Evolutionary conservation across 2,888 invertebrate species (phyloP).

Genomic region (Mamestra brassicae): DNA sequence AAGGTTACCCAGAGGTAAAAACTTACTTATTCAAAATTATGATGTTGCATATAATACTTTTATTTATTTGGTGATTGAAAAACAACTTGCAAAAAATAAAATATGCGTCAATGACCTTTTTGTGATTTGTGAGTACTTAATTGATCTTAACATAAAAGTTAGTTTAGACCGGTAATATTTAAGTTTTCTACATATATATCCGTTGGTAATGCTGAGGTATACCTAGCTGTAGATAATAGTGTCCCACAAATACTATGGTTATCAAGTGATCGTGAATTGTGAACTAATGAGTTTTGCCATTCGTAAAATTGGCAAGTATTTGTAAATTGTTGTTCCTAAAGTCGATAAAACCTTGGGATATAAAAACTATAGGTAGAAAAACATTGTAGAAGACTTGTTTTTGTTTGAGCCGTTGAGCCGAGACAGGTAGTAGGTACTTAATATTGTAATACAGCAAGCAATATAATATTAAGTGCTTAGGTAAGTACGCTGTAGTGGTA

Average conservation of each 20-base stretch:
- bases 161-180: background rate
- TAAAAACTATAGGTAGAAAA: background rate
- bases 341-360: background rate
- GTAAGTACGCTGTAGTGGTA: background rate
- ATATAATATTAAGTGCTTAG: background rate
- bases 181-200: background rate
- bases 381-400: background rate
- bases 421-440: background rate
- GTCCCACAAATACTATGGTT: background rate
- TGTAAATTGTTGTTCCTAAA: background rate
- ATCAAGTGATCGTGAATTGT: background rate
- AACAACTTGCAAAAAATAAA: background rate
- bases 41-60: background rate
- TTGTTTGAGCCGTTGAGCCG: background rate
- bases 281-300: background rate
- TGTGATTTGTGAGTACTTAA: background rate
- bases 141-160: background rate
- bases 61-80: background rate
- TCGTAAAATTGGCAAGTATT: background rate
- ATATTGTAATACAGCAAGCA: background rate
- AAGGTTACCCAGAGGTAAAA: conserved; percentile 1
- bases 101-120: conserved; percentile 6
- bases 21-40: background rate
- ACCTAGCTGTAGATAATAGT: background rate
- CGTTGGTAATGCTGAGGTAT: background rate